Evolutionary conservation across 2,888 invertebrate species (phyloP).

Genomic region (Dryocosmus kuriphilus): DNA sequence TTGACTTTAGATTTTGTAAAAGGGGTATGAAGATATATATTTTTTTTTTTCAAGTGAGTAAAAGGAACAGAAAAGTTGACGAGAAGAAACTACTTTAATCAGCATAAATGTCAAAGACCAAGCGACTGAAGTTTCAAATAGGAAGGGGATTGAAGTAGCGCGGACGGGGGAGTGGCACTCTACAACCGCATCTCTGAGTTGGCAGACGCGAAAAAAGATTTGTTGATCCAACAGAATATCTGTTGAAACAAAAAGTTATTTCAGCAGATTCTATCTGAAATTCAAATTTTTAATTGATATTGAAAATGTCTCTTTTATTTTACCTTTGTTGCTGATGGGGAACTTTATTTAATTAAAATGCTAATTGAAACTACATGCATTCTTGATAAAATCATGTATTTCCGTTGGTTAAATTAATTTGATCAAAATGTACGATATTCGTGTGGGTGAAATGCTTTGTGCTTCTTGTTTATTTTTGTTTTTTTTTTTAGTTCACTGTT

Average conservation of each 20-base stretch:
- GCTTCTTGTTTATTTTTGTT: too few relatives aligned
- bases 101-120: constrained; percentile 28
- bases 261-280: not conserved
- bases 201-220: constrained; percentile 6
- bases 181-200: not conserved
- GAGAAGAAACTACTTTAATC: constrained; percentile 37
- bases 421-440: not conserved
- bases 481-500: not conserved
- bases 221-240: constrained; percentile 21
- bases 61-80: not conserved
- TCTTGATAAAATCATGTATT: not conserved
- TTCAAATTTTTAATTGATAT: constrained; percentile 8
- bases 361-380: not conserved
- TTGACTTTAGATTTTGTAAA: not conserved
- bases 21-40: not conserved
- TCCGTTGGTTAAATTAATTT: not conserved
- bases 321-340: not conserved
- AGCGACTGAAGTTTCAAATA: constrained; percentile 12
- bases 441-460: not conserved
- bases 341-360: not conserved
- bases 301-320: not conserved
- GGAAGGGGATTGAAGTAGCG: not conserved
- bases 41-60: constrained; percentile 18
- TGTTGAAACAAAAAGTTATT: constrained; percentile 15
- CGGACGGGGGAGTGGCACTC: not conserved